Evolutionary conservation across 2,888 invertebrate species (phyloP), one percentile per base, ranked within the genome.

Genomic region (Malachius bipustulatus): DNA sequence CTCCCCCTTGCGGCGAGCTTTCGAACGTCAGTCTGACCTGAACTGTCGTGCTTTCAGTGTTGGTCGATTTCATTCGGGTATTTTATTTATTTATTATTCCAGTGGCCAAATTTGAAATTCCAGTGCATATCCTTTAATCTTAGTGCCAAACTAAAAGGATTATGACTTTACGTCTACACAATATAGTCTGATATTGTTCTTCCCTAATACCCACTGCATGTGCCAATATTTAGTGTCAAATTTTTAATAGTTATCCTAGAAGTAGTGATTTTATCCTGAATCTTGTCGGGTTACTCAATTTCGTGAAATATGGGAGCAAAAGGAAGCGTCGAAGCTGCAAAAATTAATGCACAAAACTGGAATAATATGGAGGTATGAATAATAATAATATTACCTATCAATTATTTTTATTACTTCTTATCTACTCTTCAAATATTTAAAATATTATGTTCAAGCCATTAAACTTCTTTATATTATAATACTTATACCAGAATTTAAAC

Each of bases 261-360:
- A n/a, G n/a, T n/a, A n/a, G n/a, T n/a, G n/a, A n/a, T 24, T 24
- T 24, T 24, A 24, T 24, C 24, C 24, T 8, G n/a, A 9, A 24
- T n/a, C 24, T 8, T 9, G n/a, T n/a, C n/a, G n/a, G n/a, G n/a
- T n/a, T n/a, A n/a, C n/a, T n/a, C n/a, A n/a, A n/a, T n/a, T n/a
- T 10, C 11, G 6, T 19, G 30, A 65, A 69, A 67, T 63, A 80
- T 80, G 81, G 81, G 81, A 67, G 80, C 80, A 64, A 81, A 81
- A 73, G 79, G 79, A 64, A 81, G 80, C 71, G 80, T 80, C 64
- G 80, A 81, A 65, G 79, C 79, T 60, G 78, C 77, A 62, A 80
- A 80, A 73, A 74, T 77, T 70, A 78, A 79, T 68, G 74, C 79
- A 67, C 77, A 80, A 70, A 78, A 77, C 67, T 81, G 80, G 81